These are phyloP conservation scores for Andricus curvator DNA, from an alignment of 2,888 invertebrate genomes.

Conservation along the genomic window DNA sequence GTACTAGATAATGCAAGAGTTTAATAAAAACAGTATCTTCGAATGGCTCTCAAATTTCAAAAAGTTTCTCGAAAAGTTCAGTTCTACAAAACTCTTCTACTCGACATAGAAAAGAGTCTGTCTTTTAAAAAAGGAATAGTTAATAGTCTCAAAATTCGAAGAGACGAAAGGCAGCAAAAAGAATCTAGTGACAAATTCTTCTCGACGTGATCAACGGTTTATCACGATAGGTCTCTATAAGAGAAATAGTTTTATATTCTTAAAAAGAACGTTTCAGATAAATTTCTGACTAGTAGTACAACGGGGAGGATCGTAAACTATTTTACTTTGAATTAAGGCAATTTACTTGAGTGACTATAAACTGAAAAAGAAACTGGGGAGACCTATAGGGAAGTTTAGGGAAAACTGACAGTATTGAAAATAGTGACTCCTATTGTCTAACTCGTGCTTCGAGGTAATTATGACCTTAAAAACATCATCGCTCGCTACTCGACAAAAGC, in stretches of 20 bases:
- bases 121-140: not conserved
- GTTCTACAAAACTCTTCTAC: not conserved
- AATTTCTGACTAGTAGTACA: slow-evolving; percentile 5
- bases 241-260: slow-evolving; percentile 22
- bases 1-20: slow-evolving; percentile 45
- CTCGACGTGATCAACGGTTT: not conserved
- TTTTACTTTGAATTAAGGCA: not conserved
- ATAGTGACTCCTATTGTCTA: slow-evolving; percentile 3
- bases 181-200: slow-evolving; percentile 4
- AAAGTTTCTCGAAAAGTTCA: not conserved
- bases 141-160: not conserved
- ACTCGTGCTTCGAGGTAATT: slow-evolving; percentile 17
- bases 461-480: slow-evolving; percentile 2
- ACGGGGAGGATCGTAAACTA: not conserved
- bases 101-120: not conserved
- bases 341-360: not conserved
- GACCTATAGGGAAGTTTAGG: not conserved
- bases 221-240: slow-evolving; percentile 13
- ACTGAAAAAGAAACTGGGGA: not conserved
- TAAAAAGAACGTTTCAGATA: slow-evolving; percentile 6
- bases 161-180: not conserved
- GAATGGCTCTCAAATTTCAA: not conserved
- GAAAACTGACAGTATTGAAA: not conserved
- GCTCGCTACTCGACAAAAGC: slow-evolving; percentile 23
- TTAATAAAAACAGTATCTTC: not conserved